These are phyloP conservation scores for Drosophila arizonae DNA, from an alignment of 1,140 invertebrate species.

Conservation along the genomic window DNA sequence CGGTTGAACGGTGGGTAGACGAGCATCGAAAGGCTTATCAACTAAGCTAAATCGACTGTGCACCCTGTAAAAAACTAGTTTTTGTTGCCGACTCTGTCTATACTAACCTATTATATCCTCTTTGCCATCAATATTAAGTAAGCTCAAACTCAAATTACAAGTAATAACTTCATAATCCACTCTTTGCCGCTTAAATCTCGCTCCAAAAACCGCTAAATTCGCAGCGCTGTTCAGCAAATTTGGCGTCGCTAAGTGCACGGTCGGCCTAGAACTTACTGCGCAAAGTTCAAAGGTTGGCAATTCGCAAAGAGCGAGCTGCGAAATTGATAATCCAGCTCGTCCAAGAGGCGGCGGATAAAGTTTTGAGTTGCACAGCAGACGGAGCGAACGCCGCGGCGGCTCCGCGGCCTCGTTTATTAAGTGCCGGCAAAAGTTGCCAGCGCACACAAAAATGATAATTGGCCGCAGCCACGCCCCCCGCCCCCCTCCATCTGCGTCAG, in stretches of 20 bases:
- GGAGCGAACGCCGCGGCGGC: slow-evolving; percentile 24
- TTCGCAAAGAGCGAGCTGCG: slow-evolving; percentile 57
- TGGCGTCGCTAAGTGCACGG: slow-evolving; percentile 55
- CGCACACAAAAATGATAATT: slow-evolving; percentile 77
- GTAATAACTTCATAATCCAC: no score
- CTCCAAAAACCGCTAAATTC: no score
- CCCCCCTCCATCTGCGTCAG: not conserved
- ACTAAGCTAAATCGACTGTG: no score
- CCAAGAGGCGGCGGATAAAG: slow-evolving; percentile 55
- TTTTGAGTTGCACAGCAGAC: slow-evolving; percentile 45
- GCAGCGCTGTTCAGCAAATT: not conserved
- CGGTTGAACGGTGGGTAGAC: no score
- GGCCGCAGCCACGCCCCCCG: slow-evolving; percentile 32
- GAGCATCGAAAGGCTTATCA: no score
- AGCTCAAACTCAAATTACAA: no score
- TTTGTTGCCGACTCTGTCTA: no score
- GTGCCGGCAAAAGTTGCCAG: slow-evolving; percentile 69
- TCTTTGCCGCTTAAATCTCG: no score
- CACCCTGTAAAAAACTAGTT: no score
- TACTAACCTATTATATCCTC: no score
- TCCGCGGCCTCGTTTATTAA: slow-evolving; percentile 63
- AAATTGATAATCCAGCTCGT: slow-evolving; percentile 63
- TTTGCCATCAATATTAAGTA: no score
- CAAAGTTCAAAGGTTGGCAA: slow-evolving; percentile 72
- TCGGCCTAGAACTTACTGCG: slow-evolving; percentile 55